A percentile compares a stretch with the other conserved stretches of the same genome.
Evolutionary conservation across 2,113 vertebrate genomes (phyloP).

Genomic region (Syngnathus scovelli): DNA sequence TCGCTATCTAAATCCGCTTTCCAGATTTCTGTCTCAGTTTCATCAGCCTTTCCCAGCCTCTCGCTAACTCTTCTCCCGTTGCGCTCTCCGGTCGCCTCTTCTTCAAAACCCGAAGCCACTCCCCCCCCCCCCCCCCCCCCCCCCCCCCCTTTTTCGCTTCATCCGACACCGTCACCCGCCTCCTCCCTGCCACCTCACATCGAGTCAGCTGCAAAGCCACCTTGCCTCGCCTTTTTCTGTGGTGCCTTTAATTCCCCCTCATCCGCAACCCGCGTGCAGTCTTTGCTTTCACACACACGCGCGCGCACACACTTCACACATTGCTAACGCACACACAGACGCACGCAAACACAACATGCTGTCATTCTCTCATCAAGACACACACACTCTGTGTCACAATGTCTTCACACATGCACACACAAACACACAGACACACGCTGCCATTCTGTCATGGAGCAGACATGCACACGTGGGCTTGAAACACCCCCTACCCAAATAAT

Average conservation of each 20-base stretch:
- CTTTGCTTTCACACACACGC: slow-evolving; percentile 25
- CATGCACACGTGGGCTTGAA: background rate
- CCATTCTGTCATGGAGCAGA: background rate
- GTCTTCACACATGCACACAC: background rate
- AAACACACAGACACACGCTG: background rate
- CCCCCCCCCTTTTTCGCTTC: slow-evolving; percentile 12
- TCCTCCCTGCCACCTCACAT: slow-evolving; percentile 1
- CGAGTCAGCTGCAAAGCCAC: slow-evolving; percentile 31
- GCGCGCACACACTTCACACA: slow-evolving; percentile 4
- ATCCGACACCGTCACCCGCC: background rate
- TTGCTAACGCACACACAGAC: background rate
- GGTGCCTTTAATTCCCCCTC: slow-evolving; percentile 40
- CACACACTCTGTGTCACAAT: background rate
- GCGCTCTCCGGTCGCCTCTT: slow-evolving; percentile 30
- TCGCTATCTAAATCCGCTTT: slow-evolving; percentile 55
- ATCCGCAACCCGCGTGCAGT: slow-evolving; percentile 23
- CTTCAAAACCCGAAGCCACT: slow-evolving; percentile 17
- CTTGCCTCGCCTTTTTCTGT: slow-evolving; percentile 36
- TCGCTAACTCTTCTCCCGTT: slow-evolving; percentile 33
- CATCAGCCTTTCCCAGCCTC: slow-evolving; percentile 41
- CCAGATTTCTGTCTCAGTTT: slow-evolving; percentile 55
- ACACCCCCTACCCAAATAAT: background rate
- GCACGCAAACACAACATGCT: no score
- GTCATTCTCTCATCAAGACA: background rate
- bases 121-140: slow-evolving; percentile 5